A percentile compares a stretch with the other conserved stretches of the same genome.
Conservation (phyloP, 1,140 invertebrate species). For the Stenopsyche tienmushanensis region DNA sequence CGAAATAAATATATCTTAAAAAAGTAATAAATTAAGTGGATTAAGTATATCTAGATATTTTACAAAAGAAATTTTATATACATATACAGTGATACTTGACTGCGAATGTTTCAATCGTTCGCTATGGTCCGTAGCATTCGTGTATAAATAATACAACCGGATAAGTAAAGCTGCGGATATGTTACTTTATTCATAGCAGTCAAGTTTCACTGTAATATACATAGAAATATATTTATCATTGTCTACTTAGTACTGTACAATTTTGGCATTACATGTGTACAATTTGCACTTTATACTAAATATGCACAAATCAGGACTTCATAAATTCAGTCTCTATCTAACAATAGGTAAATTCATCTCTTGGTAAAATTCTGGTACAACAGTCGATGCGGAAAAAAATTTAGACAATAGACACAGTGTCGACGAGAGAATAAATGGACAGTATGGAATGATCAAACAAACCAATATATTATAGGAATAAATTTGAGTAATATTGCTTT, state of each 20-base stretch:
- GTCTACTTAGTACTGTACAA: constrained; percentile 19
- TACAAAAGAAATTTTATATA: constrained; percentile 22
- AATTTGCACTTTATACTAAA: constrained; percentile 13
- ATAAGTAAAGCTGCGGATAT: too few species aligned
- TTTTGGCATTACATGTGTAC: constrained; percentile 22
- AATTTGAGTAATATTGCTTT: too few species aligned
- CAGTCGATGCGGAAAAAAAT: neutral
- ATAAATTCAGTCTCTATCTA: constrained; percentile 33
- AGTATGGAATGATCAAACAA: too few species aligned
- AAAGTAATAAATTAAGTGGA: constrained; percentile 5
- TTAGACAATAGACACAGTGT: neutral
- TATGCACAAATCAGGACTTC: constrained; percentile 13
- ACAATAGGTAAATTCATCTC: constrained; percentile 32
- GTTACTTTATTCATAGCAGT: too few species aligned
- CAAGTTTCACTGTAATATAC: too few species aligned
- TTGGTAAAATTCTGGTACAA: neutral
- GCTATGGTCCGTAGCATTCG: too few species aligned
- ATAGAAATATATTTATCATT: too few species aligned
- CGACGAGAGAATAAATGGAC: too few species aligned
- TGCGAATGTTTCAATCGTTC: too few species aligned
- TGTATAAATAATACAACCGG: too few species aligned
- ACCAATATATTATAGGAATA: too few species aligned
- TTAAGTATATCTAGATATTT: constrained; percentile 12
- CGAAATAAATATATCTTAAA: constrained; percentile 27
- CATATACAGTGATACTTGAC: too few species aligned